phyloP scores from a whole-genome alignment of 2,797 vertebrate species.

The Centropyge bicolor region DNA sequence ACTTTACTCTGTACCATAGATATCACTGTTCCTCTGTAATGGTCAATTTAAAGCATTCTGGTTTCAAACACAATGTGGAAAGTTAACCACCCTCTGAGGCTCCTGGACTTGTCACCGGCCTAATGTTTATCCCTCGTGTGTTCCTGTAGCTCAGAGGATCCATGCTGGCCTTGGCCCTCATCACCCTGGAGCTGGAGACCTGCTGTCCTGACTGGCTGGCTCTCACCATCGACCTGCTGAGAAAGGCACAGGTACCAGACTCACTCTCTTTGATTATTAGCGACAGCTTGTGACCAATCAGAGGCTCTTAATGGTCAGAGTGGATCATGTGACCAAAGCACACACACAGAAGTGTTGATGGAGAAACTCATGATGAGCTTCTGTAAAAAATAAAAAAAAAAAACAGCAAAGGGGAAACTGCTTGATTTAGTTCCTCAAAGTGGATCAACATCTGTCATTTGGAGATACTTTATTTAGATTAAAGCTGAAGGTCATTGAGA shows the following conservation, averaged over 20 bases:
- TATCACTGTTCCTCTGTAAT: not conserved
- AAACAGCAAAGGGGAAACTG: not conserved
- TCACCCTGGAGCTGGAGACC: constrained; percentile 97
- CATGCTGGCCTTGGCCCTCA: constrained; percentile 93
- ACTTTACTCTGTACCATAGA: not conserved
- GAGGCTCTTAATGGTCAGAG: not conserved
- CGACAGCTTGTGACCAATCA: not conserved
- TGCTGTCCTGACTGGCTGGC: constrained; percentile 95
- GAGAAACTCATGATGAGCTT: not conserved
- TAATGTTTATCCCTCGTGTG: constrained; percentile 26
- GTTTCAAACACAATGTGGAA: not conserved
- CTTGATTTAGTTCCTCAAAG: constrained; percentile 1
- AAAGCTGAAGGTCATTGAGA: too few relatives aligned
- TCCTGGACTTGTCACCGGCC: not conserved
- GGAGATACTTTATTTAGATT: too few relatives aligned
- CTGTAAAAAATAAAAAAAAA: too few relatives aligned
- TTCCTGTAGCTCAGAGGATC: constrained; percentile 89
- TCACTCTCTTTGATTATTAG: not conserved
- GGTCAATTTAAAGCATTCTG: not conserved
- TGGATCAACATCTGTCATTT: not conserved
- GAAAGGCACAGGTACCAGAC: constrained; percentile 83
- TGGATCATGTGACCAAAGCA: not conserved
- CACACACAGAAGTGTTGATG: not conserved
- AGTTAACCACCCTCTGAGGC: not conserved
- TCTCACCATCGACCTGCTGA: constrained; percentile 94